phyloP scores from a whole-genome alignment of 2,113 vertebrate genomes.

The Tauraco erythrolophus region DNA sequence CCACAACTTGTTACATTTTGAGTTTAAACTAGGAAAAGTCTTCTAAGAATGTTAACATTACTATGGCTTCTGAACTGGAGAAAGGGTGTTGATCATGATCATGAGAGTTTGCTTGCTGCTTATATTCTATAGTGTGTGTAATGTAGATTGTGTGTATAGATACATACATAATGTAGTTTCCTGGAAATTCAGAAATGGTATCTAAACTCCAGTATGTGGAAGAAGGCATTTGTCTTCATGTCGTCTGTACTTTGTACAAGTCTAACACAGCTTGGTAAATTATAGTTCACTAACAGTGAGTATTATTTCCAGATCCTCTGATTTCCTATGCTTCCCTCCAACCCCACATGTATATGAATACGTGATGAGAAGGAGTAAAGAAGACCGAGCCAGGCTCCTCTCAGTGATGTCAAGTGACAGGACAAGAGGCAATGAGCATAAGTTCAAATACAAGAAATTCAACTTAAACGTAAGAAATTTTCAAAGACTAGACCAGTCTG shows the following conservation, averaged over 20 bases:
- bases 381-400: not conserved
- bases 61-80: not conserved
- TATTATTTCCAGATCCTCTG: not conserved
- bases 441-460: not conserved
- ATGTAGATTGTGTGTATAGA: not conserved
- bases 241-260: not conserved
- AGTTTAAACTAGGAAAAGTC: not conserved
- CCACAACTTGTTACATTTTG: not conserved
- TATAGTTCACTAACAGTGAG: not conserved
- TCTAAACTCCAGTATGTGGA: not conserved
- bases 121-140: not conserved
- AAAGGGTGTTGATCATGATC: not conserved
- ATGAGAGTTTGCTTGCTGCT: not conserved
- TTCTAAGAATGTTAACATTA: not conserved
- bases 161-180: not conserved
- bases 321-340: not conserved
- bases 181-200: not conserved
- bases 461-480: not conserved
- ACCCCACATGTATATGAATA: not conserved
- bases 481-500: not conserved
- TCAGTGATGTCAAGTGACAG: not conserved
- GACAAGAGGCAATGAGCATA: not conserved
- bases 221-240: not conserved
- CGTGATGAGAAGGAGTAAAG: not conserved
- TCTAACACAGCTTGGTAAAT: not conserved